Conservation (phyloP, 2,888 invertebrate genomes). For the Orthosia gothica region DNA sequence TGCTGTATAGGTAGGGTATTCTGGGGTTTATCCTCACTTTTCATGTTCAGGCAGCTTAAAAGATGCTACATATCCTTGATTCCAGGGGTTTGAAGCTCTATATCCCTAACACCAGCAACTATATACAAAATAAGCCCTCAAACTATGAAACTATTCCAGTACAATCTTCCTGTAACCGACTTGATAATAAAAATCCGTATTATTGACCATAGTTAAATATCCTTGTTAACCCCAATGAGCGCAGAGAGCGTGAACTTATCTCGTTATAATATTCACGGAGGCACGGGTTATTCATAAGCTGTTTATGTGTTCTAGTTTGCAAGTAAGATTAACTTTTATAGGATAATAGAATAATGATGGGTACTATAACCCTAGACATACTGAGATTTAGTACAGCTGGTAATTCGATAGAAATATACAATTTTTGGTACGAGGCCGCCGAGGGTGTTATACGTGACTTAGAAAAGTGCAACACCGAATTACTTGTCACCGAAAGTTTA, state of each 20-base stretch:
- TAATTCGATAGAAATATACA: neutral
- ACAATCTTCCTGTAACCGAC: neutral
- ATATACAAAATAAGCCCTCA: neutral
- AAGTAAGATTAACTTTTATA: constrained; percentile 20
- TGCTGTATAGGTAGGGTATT: too few relatives aligned
- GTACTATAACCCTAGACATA: neutral
- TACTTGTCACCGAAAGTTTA: too few relatives aligned
- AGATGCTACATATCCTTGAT: too few relatives aligned
- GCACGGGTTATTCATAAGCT: constrained; percentile 22
- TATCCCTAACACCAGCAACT: too few relatives aligned
- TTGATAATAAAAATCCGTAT: neutral
- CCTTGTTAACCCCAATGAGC: neutral
- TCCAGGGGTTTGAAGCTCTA: too few relatives aligned
- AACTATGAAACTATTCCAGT: neutral
- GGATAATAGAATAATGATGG: neutral
- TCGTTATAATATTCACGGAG: constrained; percentile 13
- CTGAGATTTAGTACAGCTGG: neutral
- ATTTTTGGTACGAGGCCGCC: too few relatives aligned
- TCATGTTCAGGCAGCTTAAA: too few relatives aligned
- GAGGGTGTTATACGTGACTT: too few relatives aligned
- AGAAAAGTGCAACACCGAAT: too few relatives aligned
- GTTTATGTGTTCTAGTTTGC: constrained; percentile 14
- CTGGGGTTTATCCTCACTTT: too few relatives aligned
- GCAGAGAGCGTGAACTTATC: constrained; percentile 10
- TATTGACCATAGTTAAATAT: neutral